Evolutionary conservation across 2,888 invertebrate genomes (phyloP).

Genomic region (Neoscelio sp.): DNA sequence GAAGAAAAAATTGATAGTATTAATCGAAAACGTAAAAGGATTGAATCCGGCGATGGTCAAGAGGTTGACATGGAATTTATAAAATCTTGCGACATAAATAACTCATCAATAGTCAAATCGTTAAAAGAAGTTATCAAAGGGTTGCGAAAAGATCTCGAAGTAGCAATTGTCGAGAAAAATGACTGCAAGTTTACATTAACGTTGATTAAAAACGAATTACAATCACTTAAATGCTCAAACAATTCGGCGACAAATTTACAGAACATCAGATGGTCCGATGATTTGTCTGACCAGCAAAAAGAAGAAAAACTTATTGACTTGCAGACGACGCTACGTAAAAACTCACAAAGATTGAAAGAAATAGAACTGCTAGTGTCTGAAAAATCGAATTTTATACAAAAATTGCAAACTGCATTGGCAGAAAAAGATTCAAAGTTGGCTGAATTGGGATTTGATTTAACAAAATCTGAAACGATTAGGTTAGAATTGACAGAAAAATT

Average conservation of each 20-base stretch:
- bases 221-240: conserved; percentile 62
- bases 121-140: conserved; percentile 68
- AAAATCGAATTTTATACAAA: conserved; percentile 36
- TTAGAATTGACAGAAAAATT: conserved; percentile 36
- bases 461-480: conserved; percentile 24
- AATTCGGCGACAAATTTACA: conserved; percentile 39
- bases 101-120: conserved; percentile 65
- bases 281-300: neutral
- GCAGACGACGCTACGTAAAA: too few relatives aligned
- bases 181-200: conserved; percentile 70
- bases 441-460: conserved; percentile 24
- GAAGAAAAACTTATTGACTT: neutral
- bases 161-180: conserved; percentile 71
- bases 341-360: conserved; percentile 42
- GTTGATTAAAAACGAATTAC: conserved; percentile 69
- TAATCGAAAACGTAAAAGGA: conserved; percentile 71
- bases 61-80: conserved; percentile 36
- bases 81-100: conserved; percentile 37
- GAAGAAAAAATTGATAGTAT: conserved; percentile 72
- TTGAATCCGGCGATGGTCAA: conserved; percentile 69
- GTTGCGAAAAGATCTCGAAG: conserved; percentile 70
- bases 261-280: neutral
- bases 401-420: conserved; percentile 49
- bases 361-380: conserved; percentile 56
- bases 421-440: conserved; percentile 51